Conservation (phyloP, 2,888 invertebrate species). For the Athetis lepigone region DNA sequence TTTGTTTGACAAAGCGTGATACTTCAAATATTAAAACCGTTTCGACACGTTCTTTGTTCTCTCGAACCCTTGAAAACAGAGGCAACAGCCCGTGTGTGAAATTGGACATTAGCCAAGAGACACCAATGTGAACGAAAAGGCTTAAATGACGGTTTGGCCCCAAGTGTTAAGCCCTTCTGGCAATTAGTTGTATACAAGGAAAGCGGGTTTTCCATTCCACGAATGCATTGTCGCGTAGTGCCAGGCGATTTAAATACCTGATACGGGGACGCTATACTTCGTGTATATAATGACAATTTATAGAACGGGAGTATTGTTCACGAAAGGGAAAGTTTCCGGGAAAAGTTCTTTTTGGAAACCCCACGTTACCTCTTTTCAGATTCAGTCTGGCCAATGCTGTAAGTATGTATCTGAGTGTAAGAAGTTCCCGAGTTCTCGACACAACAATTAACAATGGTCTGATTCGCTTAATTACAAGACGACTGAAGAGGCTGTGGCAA, state of each 20-base stretch:
- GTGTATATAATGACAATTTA: slow-evolving; percentile 2
- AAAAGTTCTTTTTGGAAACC: slow-evolving; percentile 16
- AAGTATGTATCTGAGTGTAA: not conserved
- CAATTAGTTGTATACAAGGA: slow-evolving; percentile 56
- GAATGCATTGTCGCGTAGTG: slow-evolving; percentile 43
- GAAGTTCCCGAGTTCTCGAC: not conserved
- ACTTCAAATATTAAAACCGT: slow-evolving; percentile 60
- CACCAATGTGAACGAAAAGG: slow-evolving; percentile 55
- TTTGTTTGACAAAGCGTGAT: slow-evolving; percentile 44
- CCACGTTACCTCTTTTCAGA: slow-evolving; percentile 6
- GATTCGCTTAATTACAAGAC: slow-evolving; percentile 40
- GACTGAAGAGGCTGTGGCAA: slow-evolving; percentile 37
- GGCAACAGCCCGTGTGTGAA: slow-evolving; percentile 72
- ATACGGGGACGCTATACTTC: slow-evolving; percentile 20
- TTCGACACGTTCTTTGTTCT: slow-evolving; percentile 74
- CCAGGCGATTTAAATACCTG: slow-evolving; percentile 37
- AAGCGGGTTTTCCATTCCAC: slow-evolving; percentile 54
- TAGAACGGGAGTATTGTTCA: slow-evolving; percentile 12
- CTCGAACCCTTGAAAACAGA: slow-evolving; percentile 68
- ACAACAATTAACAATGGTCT: slow-evolving; percentile 9
- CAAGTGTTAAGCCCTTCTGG: slow-evolving; percentile 58
- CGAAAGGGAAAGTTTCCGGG: slow-evolving; percentile 28
- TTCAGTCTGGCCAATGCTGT: not conserved
- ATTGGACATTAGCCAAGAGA: slow-evolving; percentile 66
- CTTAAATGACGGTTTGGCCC: slow-evolving; percentile 56